These are phyloP conservation scores for Syngnathus rostellatus DNA, from an alignment of 2,797 vertebrate species.

Conservation along the genomic window DNA sequence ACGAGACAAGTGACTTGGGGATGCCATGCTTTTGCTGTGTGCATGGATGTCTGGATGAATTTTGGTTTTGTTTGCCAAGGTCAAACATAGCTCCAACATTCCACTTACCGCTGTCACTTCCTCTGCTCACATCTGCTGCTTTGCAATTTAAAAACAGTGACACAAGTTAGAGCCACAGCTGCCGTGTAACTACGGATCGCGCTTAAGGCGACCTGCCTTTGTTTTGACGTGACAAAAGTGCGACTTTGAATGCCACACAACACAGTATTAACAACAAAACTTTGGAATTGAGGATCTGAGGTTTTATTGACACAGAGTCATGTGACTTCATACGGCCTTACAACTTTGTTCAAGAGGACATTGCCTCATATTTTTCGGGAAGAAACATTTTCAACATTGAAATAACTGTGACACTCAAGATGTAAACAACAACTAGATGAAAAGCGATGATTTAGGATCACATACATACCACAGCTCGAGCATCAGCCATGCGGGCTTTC, in stretches of 20 bases:
- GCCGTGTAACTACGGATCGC: conserved; percentile 6
- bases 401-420: neutral
- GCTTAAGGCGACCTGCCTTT: neutral
- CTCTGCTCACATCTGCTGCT: conserved; percentile 88
- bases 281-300: too few species aligned
- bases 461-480: conserved; percentile 81
- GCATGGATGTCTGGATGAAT: conserved; percentile 2
- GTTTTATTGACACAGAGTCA: conserved; percentile 10
- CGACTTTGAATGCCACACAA: too few species aligned
- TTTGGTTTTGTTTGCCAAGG: conserved; percentile 10
- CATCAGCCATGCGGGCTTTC: conserved; percentile 89
- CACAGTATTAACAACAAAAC: too few species aligned
- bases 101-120: conserved; percentile 95
- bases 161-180: conserved; percentile 58
- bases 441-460: neutral
- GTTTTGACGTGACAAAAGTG: neutral
- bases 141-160: conserved; percentile 61
- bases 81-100: conserved; percentile 61
- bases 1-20: conserved; percentile 21
- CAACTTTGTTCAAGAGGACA: conserved; percentile 2
- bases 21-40: conserved; percentile 22
- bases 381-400: neutral
- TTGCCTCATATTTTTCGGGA: conserved; percentile 6
- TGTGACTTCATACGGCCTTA: conserved; percentile 19
- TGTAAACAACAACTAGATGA: neutral